Conservation (phyloP, 1,140 invertebrate species). For the Muscidifurax raptorellus region DNA sequence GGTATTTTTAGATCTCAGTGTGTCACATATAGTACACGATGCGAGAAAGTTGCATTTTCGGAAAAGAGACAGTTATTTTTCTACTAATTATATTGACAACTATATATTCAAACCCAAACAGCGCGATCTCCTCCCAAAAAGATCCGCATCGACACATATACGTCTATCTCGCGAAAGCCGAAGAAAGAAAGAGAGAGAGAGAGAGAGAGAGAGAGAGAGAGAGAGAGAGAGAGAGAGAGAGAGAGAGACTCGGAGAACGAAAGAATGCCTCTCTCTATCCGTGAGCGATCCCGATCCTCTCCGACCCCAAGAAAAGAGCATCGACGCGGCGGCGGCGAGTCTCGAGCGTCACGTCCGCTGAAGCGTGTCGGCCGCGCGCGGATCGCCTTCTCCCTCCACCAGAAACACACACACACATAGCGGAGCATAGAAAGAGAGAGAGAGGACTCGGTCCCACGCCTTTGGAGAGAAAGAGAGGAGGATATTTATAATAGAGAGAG, state of each 20-base stretch:
- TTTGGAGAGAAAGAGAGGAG: conserved; percentile 61
- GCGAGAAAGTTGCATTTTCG: too few species aligned
- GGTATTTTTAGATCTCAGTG: too few species aligned
- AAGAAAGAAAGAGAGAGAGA: too few species aligned
- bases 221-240: neutral
- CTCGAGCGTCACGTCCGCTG: conserved; percentile 51
- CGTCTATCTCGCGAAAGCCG: too few species aligned
- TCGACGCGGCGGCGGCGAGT: conserved; percentile 10
- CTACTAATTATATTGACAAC: too few species aligned
- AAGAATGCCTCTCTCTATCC: conserved; percentile 58
- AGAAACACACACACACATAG: neutral
- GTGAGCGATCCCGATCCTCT: conserved; percentile 54
- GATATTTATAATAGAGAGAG: conserved; percentile 67
- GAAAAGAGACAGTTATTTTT: too few species aligned
- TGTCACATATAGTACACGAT: too few species aligned
- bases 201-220: too few species aligned
- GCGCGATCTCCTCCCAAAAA: too few species aligned
- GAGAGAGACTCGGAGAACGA: neutral
- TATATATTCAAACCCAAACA: too few species aligned
- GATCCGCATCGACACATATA: too few species aligned
- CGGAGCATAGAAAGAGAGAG: conserved; percentile 24
- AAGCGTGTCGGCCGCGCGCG: conserved; percentile 53
- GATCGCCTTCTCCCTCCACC: neutral
- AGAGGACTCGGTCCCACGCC: conserved; percentile 63
- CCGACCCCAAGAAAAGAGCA: conserved; percentile 15